Base-by-base conservation (phyloP, 2,113 vertebrate species). In the Dicerorhinus sumatrensis region DNA sequence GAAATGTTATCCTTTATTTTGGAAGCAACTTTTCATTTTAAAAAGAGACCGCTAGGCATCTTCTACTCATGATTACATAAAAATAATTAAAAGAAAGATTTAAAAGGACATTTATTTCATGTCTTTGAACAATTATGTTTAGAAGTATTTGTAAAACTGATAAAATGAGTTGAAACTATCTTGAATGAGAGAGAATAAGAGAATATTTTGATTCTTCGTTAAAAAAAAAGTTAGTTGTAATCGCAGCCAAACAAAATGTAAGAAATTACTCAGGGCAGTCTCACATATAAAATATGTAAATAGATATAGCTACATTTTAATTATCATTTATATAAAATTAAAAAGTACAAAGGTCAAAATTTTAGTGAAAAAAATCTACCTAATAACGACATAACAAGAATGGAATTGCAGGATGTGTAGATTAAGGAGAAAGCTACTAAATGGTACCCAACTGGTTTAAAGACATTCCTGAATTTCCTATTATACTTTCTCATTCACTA, bases 1-100 rank as follows among this genome's bases (percentile, higher is more conserved):
- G 54, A 96, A 92, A 86, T n/a, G 8, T 46, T 46, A 72, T 21
- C 12, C 29, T 88, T 93, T 36, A 69, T 33, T 69, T 73, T 27
- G 86, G 60, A 92, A 97, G 63, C 27, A 92, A 90, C 75, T 33
- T 67, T 88, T 4, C 25, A 62, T 60, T 76, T 75, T 46, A 60
- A 69, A 91, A 84, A 23, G 46, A 62, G 5, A 65, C n/a, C 65
- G 86, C 46, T 54, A 29, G 29, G 4, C 76, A 91, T 58, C 56
- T 65, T 73, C 94, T 85, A 69, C 46, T 48, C 17, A 83, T 13
- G 70, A 48, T 29, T 91, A 69, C 13, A 79, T 12, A 84, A 63
- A 94, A 96, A 73, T 11, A 46, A 88, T 11, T 54, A 14, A 95
- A 96, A 82, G 76, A 14, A 29, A 76, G 11, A 39, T 70, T 70